Percentiles rank a stretch among this genome's conserved stretches.
Evolutionary conservation across 2,797 vertebrate species (phyloP).

Genomic region (Pogonophryne albipinna): DNA sequence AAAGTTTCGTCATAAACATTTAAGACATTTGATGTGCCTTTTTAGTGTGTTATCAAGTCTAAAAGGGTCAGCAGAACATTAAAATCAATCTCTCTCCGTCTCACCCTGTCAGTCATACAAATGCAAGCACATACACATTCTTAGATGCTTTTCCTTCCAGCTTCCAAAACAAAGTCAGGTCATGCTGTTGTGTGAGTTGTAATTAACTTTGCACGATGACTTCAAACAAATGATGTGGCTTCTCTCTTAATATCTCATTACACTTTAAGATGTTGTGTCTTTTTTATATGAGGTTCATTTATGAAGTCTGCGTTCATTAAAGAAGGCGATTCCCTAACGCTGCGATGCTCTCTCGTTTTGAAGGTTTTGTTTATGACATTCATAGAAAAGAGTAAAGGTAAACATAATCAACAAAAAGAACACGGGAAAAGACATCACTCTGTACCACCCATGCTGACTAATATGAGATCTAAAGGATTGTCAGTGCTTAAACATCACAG

Average conservation of each 20-base stretch:
- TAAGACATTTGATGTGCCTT: conserved; percentile 23
- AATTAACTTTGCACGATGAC: conserved; percentile 48
- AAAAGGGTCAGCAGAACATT: conserved; percentile 48
- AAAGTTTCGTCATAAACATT: conserved; percentile 24
- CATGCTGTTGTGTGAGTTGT: conserved; percentile 21
- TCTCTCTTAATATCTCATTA: conserved; percentile 49
- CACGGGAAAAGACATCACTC: conserved; percentile 24
- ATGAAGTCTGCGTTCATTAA: conserved; percentile 49
- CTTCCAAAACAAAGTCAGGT: conserved; percentile 42
- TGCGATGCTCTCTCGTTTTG: conserved; percentile 18
- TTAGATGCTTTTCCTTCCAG: conserved; percentile 43
- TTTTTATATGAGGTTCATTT: conserved; percentile 42
- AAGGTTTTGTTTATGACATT: conserved; percentile 44
- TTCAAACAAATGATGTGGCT: conserved; percentile 48
- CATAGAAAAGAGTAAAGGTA: conserved; percentile 28
- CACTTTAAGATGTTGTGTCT: conserved; percentile 43
- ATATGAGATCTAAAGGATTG: conserved; percentile 52
- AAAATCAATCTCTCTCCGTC: conserved; percentile 10
- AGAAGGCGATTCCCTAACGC: not conserved
- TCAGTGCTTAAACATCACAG: conserved; percentile 40
- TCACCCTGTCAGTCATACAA: conserved; percentile 8
- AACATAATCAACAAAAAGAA: conserved; percentile 33
- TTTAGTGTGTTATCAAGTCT: conserved; percentile 37
- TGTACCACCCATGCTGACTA: conserved; percentile 39
- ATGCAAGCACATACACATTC: conserved; percentile 2